Evolutionary conservation across 2,888 invertebrate species (phyloP), one percentile per base, ranked within the genome.

Genomic region (Caprella mutica): DNA sequence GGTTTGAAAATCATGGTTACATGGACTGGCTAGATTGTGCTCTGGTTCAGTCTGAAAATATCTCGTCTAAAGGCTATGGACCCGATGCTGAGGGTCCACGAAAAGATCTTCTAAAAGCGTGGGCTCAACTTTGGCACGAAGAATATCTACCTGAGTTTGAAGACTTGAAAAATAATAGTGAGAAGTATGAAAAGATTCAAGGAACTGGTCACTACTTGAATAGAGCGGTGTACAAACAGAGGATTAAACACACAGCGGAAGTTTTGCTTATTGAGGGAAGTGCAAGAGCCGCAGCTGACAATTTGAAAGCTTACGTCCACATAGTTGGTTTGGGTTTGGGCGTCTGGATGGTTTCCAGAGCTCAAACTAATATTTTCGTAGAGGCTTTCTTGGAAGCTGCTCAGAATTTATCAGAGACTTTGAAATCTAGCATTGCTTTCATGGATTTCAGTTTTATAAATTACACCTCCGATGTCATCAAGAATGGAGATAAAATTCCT

Each of bases 381-480:
- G 75, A 82, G 42, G 78, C 81, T 0, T 82, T 82, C 65, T 72
- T 79, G n/a, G 78, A 81, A 54, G 75, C 83, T 9, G 71, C 82
- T 27, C 74, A 75, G 8, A 43, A 43, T 21, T 24, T 43, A 12
- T 76, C 75, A 29, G 68, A 78, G 58, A 27, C 26, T 5, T 71
- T 74, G 9, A 68, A 83, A 8, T 70, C 73, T 1, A 76, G 79
- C 66, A 74, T 84, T 0, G 75, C 79, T 0, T 81, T 81, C 59
- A 75, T 84, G 9, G 81, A 83, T 72, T 82, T 84, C 69, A 78
- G 82, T 0, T 83, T 80, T 69, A 81, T 84, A 46, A 69, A 70
- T 0, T 68, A 75, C 33, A 70, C 68, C 2, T 72, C 73, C 27
- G 76, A 76, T 5, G 74, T 73, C 4, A 72, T 75, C 1, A 73